Percentiles rank a stretch among this genome's conserved stretches.
phyloP scores from a whole-genome alignment of 2,113 vertebrate species.

The Grammomys surdaster region DNA sequence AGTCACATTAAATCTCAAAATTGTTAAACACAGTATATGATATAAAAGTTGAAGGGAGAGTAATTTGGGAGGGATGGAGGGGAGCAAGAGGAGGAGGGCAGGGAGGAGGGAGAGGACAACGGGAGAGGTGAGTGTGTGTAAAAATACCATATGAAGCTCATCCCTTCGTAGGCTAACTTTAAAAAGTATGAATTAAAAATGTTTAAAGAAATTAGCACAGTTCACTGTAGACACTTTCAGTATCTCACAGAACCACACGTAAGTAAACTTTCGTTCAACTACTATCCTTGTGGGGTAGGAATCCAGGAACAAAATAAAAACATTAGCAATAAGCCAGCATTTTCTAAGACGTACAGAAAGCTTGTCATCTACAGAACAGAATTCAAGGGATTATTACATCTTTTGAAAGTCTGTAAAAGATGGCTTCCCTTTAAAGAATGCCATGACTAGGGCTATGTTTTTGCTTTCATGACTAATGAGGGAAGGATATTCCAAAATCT shows the following conservation, averaged over 20 bases:
- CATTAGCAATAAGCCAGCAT: background rate
- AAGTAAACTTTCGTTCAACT: background rate
- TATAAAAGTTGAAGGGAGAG: background rate
- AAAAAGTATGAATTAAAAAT: background rate
- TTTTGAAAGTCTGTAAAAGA: conserved; percentile 44
- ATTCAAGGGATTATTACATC: conserved; percentile 10
- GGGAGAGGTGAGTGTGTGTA: background rate
- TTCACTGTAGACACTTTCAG: background rate
- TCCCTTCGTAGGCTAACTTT: background rate
- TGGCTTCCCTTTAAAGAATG: conserved; percentile 6
- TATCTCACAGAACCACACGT: background rate
- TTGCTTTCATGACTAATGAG: conserved; percentile 5
- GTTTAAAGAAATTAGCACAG: background rate
- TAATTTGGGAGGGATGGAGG: background rate
- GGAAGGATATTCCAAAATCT: background rate
- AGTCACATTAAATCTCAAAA: background rate
- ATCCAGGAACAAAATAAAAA: background rate
- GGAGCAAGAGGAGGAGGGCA: background rate
- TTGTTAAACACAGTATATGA: background rate
- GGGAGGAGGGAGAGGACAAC: background rate
- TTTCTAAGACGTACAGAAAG: conserved; percentile 27
- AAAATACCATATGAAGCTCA: background rate
- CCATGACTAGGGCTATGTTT: background rate
- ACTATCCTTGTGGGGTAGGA: background rate
- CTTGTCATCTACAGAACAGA: background rate